phyloP scores from a whole-genome alignment of 2,888 invertebrate genomes.

The Tetragonisca angustula region DNA sequence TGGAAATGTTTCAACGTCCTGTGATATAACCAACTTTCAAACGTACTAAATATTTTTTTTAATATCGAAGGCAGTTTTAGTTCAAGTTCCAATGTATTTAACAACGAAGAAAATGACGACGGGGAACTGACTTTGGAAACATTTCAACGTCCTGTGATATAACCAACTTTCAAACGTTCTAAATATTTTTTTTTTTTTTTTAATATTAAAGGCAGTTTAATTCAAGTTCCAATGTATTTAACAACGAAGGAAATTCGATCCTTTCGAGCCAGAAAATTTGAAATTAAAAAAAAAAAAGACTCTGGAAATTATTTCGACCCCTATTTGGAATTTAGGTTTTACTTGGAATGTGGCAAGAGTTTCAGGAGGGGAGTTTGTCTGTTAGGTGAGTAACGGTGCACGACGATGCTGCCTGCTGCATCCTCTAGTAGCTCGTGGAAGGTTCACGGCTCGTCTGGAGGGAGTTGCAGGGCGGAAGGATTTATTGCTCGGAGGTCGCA shows the following conservation, averaged over 20 bases:
- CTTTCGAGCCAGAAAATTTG: too few relatives aligned
- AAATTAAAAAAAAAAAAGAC: too few relatives aligned
- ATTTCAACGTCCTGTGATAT: not conserved
- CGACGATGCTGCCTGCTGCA: slow-evolving; percentile 31
- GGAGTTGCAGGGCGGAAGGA: slow-evolving; percentile 38
- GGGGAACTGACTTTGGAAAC: not conserved
- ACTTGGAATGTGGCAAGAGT: not conserved
- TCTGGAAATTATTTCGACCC: too few relatives aligned
- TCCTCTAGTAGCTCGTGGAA: slow-evolving; percentile 36
- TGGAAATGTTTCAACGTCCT: not conserved
- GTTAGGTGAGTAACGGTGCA: not conserved
- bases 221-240: too few relatives aligned
- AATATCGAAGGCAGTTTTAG: too few relatives aligned
- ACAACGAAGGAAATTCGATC: too few relatives aligned
- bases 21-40: not conserved
- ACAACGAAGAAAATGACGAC: not conserved
- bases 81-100: too few relatives aligned
- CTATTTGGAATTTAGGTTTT: too few relatives aligned
- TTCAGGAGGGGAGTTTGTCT: not conserved
- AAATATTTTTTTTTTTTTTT: too few relatives aligned
- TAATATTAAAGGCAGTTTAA: too few relatives aligned
- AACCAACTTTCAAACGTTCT: not conserved
- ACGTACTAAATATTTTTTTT: too few relatives aligned
- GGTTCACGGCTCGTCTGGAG: slow-evolving; percentile 49
- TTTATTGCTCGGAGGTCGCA: slow-evolving; percentile 63